These are phyloP conservation scores for Elanus axillaris DNA, from an alignment of 2,113 vertebrate genomes.

Conservation along the genomic window DNA sequence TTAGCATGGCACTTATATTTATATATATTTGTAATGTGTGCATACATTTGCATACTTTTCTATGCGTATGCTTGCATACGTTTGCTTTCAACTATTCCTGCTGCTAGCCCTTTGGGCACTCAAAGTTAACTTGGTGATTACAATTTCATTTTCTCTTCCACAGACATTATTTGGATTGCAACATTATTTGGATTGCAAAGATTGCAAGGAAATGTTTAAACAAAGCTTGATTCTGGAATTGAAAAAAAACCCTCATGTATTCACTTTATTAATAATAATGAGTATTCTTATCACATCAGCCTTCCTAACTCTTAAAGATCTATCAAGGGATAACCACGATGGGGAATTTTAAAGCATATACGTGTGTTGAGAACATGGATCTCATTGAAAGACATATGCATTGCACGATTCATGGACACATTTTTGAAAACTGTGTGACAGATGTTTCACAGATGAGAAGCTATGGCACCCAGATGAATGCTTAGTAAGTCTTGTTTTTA, in stretches of 20 bases:
- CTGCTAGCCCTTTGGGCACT: background rate
- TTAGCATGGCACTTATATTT: background rate
- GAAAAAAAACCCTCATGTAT: background rate
- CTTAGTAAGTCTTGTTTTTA: background rate
- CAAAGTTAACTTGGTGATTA: background rate
- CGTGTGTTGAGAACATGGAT: background rate
- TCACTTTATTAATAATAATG: background rate
- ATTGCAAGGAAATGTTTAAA: conserved; percentile 1
- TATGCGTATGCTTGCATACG: background rate
- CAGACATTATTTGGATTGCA: background rate
- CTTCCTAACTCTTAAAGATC: background rate
- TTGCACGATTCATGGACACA: background rate
- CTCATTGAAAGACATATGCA: background rate
- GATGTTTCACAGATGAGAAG: background rate
- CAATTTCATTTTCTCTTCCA: background rate
- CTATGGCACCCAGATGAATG: background rate
- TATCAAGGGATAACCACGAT: background rate
- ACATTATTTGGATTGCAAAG: background rate
- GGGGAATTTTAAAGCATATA: background rate
- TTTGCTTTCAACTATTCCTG: background rate
- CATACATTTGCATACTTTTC: background rate
- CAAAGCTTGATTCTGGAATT: background rate
- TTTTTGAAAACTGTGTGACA: background rate
- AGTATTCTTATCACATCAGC: background rate
- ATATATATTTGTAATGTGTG: background rate